Percentiles rank a stretch among this genome's conserved stretches.
phyloP scores from a whole-genome alignment of 2,797 vertebrate genomes.

The Hybognathus amarus region DNA sequence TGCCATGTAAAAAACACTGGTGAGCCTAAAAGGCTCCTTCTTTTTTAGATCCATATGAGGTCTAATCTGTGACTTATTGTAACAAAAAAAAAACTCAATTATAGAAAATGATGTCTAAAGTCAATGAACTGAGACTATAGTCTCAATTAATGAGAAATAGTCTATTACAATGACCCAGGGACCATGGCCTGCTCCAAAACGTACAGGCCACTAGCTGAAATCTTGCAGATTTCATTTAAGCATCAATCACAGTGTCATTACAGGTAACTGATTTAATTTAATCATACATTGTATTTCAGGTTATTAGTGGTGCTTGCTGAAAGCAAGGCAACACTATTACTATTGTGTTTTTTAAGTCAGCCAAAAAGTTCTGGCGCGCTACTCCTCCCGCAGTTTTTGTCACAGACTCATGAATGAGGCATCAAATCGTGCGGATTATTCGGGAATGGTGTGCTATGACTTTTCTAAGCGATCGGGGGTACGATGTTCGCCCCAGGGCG shows the following conservation, averaged over 20 bases:
- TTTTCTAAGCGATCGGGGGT: no score
- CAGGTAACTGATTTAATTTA: neutral
- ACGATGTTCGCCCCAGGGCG: no score
- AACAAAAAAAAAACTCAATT: neutral
- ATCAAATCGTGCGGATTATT: no score
- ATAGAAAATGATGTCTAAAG: neutral
- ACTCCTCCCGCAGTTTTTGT: no score
- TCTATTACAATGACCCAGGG: neutral
- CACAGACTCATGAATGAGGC: no score
- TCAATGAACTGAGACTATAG: neutral
- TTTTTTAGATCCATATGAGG: constrained; percentile 21
- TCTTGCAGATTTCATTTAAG: neutral
- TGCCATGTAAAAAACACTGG: constrained; percentile 3
- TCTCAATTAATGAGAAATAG: no score
- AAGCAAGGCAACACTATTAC: no score
- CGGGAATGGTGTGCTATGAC: no score
- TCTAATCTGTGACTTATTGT: constrained; percentile 6
- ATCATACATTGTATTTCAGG: neutral
- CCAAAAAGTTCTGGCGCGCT: no score
- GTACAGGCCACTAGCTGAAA: neutral
- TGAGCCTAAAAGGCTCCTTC: constrained; percentile 30
- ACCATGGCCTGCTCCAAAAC: neutral
- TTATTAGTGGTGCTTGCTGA: no score
- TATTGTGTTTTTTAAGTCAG: no score
- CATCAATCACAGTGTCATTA: neutral